Conservation (phyloP, 2,113 vertebrate genomes). For the Serilophus lunatus region DNA sequence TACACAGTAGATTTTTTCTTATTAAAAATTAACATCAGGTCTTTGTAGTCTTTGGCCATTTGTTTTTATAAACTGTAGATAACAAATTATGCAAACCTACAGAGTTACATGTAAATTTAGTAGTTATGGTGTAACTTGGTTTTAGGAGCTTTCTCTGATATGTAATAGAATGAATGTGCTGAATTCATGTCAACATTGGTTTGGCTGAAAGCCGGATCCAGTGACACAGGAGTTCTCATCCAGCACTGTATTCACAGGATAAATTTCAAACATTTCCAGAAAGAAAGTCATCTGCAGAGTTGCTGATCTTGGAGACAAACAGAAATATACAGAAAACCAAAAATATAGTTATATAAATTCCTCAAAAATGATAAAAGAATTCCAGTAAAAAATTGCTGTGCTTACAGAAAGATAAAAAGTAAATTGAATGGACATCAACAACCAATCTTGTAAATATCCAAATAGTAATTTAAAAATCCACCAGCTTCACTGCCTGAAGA, state of each 20-base stretch:
- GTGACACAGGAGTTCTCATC: background rate
- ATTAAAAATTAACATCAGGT: background rate
- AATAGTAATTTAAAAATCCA: conserved; percentile 1
- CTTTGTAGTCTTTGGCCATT: background rate
- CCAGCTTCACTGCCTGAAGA: background rate
- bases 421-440: background rate
- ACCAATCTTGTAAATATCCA: background rate
- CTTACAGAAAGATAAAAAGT: background rate
- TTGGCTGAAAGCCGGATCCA: background rate
- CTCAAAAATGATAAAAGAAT: background rate
- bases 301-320: background rate
- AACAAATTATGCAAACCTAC: background rate
- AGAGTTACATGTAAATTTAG: background rate
- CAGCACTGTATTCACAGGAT: background rate
- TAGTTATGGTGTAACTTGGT: background rate
- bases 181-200: background rate
- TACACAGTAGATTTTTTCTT: background rate
- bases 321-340: background rate
- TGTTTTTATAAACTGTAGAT: background rate
- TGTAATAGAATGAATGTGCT: background rate
- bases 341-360: background rate
- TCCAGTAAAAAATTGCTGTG: background rate
- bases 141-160: background rate
- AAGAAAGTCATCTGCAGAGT: background rate
- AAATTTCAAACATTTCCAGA: background rate